Evolutionary conservation across 2,113 vertebrate genomes (phyloP).

Genomic region (Trichechus manatus): DNA sequence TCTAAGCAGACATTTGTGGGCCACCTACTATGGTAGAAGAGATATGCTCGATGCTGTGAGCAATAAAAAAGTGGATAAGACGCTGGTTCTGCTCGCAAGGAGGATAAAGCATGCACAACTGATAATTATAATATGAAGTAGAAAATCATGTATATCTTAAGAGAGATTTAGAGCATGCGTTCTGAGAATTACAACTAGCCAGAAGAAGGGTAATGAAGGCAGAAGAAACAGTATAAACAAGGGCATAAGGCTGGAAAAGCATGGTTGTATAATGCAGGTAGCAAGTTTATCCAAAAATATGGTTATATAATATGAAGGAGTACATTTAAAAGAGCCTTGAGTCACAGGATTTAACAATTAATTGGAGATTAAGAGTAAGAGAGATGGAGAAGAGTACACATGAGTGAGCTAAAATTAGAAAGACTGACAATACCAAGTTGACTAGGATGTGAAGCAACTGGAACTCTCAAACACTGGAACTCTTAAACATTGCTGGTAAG

Average conservation of each 20-base stretch:
- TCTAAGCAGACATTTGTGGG: not conserved
- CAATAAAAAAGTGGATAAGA: not conserved
- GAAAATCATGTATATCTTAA: not conserved
- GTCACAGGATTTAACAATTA: not conserved
- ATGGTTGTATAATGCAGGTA: not conserved
- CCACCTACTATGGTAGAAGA: not conserved
- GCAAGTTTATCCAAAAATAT: not conserved
- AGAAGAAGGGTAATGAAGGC: not conserved
- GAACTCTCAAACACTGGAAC: not conserved
- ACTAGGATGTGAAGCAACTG: not conserved
- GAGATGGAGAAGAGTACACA: not conserved
- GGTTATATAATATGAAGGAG: not conserved
- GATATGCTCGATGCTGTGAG: not conserved
- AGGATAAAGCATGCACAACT: not conserved
- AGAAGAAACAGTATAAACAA: not conserved
- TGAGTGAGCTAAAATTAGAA: not conserved
- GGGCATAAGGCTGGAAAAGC: not conserved
- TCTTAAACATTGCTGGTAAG: not conserved
- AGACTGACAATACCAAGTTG: not conserved
- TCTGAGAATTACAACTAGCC: not conserved
- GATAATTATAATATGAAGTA: not conserved
- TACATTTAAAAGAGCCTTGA: not conserved
- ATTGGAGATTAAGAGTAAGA: not conserved
- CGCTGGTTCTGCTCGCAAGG: not conserved
- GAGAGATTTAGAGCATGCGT: not conserved